Conservation (phyloP, 2,113 vertebrate species). For the Eidolon helvum region DNA sequence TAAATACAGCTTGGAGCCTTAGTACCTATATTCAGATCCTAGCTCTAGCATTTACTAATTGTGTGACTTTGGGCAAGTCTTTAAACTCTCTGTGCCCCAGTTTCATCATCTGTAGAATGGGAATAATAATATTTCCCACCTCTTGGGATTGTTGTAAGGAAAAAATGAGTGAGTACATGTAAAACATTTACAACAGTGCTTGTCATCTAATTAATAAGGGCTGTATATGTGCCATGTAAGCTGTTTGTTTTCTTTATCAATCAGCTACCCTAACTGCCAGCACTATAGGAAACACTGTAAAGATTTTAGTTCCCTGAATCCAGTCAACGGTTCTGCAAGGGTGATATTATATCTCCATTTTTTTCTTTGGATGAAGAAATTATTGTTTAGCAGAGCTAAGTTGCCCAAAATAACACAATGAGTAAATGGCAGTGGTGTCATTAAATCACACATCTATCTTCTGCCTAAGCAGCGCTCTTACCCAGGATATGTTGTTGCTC, state of each 20-base stretch:
- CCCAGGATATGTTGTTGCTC: not conserved
- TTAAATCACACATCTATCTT: not conserved
- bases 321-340: not conserved
- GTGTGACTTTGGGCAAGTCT: not conserved
- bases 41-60: not conserved
- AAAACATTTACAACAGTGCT: not conserved
- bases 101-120: not conserved
- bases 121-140: not conserved
- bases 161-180: not conserved
- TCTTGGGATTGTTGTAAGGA: not conserved
- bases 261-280: not conserved
- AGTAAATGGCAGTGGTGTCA: not conserved
- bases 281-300: not conserved
- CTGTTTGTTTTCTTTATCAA: not conserved
- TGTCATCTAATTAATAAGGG: not conserved
- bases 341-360: not conserved
- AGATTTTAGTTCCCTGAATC: not conserved
- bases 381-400: not conserved
- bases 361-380: not conserved
- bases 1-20: not conserved
- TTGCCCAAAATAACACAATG: not conserved
- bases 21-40: not conserved
- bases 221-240: not conserved
- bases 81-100: not conserved
- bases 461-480: not conserved